Evolutionary conservation across 2,797 vertebrate genomes (phyloP), one percentile per base, ranked within the genome.

Genomic region (Novumbra hubbsi): DNA sequence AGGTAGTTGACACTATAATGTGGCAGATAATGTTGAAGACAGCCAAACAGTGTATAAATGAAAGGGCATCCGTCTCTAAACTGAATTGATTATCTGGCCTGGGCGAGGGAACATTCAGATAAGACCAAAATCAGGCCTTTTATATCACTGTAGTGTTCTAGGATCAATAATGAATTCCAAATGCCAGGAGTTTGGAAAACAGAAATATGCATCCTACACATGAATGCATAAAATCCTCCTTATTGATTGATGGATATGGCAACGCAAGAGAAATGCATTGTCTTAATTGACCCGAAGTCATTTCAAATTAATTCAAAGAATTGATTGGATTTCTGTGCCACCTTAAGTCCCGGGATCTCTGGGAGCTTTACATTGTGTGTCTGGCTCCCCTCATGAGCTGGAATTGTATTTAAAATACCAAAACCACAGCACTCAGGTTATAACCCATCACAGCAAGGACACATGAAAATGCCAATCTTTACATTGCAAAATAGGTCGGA

Each of bases 161-260:
- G 72, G 73, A 92, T 93, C 92, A 74, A 93, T 94, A 91, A 90
- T 93, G 90, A 93, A 93, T 93, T 91, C 81, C 85, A 86, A 90
- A 91, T 78, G 72, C 84, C 65, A 16, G 24, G 79, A 76, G 72
- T 84, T 88, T 86, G 81, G 86, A 77, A 89, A 90, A 86, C 88
- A 87, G 84, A 89, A 92, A 93, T 75, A 82, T 84, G 41, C 2
- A 89, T 88, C 85, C 78, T 83, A 79, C 83, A 77, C 73, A 81
- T 80, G 87, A 86, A 79, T 88, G 86, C 84, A 90, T 90, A 84
- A 88, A 90, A 85, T 86, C 84, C n/a, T 86, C 83, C 80, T 77
- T 62, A n/a, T 1, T 16, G 89, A 93, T 93, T 91, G 32, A 93
- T 93, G 86, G 78, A 88, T 89, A 91, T 86, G 80, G 84, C 86